Percentiles rank a stretch among this genome's conserved stretches.
Conservation (phyloP, 2,797 vertebrate species). For the Acipenser ruthenus region DNA sequence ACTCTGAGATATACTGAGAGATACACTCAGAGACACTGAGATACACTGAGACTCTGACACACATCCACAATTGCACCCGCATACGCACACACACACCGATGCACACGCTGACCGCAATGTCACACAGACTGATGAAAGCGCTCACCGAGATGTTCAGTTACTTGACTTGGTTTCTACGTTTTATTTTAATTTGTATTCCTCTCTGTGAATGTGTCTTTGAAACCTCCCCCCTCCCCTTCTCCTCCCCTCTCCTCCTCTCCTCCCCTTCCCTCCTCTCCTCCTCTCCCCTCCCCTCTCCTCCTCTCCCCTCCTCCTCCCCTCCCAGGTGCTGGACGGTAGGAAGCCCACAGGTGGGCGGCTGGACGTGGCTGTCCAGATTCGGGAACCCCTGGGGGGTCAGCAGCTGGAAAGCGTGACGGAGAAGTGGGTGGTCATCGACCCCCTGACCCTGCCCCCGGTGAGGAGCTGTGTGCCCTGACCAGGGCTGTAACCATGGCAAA, state of each 20-base stretch:
- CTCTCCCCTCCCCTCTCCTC: neutral
- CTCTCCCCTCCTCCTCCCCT: neutral
- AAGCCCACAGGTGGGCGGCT: conserved; percentile 76
- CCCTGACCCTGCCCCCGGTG: conserved; percentile 54
- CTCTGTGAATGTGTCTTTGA: conserved; percentile 12
- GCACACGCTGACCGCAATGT: neutral
- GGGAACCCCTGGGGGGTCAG: conserved; percentile 69
- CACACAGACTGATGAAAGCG: no score
- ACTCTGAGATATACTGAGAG: no score
- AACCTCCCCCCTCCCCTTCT: no score
- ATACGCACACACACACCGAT: neutral
- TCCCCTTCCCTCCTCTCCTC: neutral
- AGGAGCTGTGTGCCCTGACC: neutral
- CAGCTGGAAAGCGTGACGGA: conserved; percentile 72
- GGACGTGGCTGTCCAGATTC: conserved; percentile 74
- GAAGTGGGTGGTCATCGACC: conserved; percentile 76
- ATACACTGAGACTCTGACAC: no score
- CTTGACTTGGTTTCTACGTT: neutral
- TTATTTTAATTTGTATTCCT: neutral
- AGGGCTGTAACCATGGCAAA: neutral
- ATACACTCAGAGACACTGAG: no score
- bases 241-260: no score
- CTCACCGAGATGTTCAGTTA: no score
- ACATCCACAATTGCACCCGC: neutral
- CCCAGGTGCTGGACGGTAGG: conserved; percentile 79